Evolutionary conservation across 2,888 invertebrate species (phyloP), one percentile per base, ranked within the genome.

Genomic region (Malthinus flaveolus): DNA sequence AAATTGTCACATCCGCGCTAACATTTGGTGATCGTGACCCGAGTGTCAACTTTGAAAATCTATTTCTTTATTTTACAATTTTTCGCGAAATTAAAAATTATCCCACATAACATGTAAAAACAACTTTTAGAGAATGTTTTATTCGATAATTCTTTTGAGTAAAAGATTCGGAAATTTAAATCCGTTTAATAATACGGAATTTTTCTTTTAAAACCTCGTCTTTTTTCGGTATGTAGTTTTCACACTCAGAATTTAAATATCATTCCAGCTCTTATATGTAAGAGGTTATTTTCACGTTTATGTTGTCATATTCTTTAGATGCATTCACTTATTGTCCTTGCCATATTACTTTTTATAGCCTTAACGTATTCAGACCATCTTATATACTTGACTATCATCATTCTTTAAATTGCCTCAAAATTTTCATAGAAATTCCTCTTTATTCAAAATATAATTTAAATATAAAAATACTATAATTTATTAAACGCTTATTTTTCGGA

Each of bases 231-330:
- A 70, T 68, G 68, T 64, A 67, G 62, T 59, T 66, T 60, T 52
- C 56, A 60, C 57, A 58, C 49, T 64, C 39, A 65, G 69, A 73
- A 73, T 74, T 75, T 73, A 68, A 75, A 75, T 75, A 73, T 74
- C 69, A 67, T 63, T 69, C 66, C 67, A 62, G 48, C 44, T 55
- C 59, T 32, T 45, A 56, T 69, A 69, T 68, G 70, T 69, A 72
- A 65, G 68, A 68, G 71, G 71, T 74, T 74, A 75, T 75, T 73
- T 70, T 65, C 71, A 67, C 73, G 71, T 75, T 76, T 76, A 75
- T 76, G 74, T 74, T 68, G 75, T 76, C 76, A 76, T 76, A 75
- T 76, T 75, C 75, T 73, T 72, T 75, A 73, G 72, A 70, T 73
- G 73, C 73, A 72, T 68, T 68, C 70, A 67, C 72, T 74, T 74